Evolutionary conservation across 2,113 vertebrate genomes (phyloP).

Genomic region (Phycodurus eques): DNA sequence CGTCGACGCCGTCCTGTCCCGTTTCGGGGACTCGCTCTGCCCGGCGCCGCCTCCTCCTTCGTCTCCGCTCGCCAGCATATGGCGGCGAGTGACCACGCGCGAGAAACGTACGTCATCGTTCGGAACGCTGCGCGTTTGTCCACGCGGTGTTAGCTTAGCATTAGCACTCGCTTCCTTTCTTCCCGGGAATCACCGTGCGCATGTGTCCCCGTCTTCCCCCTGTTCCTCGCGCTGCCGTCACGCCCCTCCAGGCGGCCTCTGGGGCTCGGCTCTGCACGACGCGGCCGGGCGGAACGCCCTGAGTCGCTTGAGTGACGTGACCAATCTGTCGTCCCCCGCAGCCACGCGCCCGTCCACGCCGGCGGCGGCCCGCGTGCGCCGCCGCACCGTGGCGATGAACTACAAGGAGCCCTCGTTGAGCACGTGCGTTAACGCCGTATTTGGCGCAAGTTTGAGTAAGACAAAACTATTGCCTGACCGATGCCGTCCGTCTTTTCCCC

Average conservation of each 20-base stretch:
- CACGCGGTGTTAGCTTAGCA: neutral
- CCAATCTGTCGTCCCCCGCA: slow-evolving; percentile 74
- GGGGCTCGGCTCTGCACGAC: slow-evolving; percentile 56
- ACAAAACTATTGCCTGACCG: neutral
- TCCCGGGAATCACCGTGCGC: slow-evolving; percentile 12
- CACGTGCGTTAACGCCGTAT: slow-evolving; percentile 59
- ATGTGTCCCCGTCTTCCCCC: neutral
- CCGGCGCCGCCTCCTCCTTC: neutral
- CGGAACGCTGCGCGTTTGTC: neutral
- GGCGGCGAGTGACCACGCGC: slow-evolving; percentile 30
- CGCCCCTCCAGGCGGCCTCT: slow-evolving; percentile 67
- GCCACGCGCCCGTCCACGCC: slow-evolving; percentile 52
- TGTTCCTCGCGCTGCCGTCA: slow-evolving; percentile 32
- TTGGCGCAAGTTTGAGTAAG: neutral
- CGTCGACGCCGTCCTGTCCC: slow-evolving; percentile 51
- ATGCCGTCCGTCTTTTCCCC: neutral
- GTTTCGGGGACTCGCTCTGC: slow-evolving; percentile 40
- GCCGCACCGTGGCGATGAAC: slow-evolving; percentile 73
- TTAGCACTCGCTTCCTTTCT: neutral
- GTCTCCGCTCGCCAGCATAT: slow-evolving; percentile 13
- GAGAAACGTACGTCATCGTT: slow-evolving; percentile 45
- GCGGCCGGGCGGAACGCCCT: slow-evolving; percentile 39
- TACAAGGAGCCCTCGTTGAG: slow-evolving; percentile 86
- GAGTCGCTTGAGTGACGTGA: slow-evolving; percentile 79
- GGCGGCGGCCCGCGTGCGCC: slow-evolving; percentile 68